phyloP scores from a whole-genome alignment of 2,888 invertebrate genomes.

The Ochropleura plecta region DNA sequence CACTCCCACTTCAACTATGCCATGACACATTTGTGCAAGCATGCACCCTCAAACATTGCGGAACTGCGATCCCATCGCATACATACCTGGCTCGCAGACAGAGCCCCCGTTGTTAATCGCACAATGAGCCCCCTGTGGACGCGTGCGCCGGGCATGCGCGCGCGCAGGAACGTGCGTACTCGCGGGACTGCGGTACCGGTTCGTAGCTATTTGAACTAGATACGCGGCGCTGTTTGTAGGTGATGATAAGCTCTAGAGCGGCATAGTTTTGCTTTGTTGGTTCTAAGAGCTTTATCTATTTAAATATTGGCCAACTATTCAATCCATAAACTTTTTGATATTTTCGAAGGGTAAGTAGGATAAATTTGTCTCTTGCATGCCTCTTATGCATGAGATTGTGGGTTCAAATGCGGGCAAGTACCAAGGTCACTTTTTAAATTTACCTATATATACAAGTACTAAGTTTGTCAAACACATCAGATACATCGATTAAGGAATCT shows the following conservation, averaged over 20 bases:
- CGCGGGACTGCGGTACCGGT: slow-evolving; percentile 59
- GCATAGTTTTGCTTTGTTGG: slow-evolving; percentile 5
- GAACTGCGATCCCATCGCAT: slow-evolving; percentile 43
- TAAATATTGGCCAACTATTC: neutral
- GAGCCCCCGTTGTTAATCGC: slow-evolving; percentile 30
- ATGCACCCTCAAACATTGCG: slow-evolving; percentile 14
- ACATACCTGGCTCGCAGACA: slow-evolving; percentile 27
- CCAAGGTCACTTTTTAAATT: too few relatives aligned
- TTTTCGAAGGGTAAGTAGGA: neutral
- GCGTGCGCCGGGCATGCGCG: slow-evolving; percentile 35
- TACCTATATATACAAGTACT: too few relatives aligned
- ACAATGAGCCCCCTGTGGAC: slow-evolving; percentile 66
- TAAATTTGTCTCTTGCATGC: too few relatives aligned
- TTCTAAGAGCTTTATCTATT: neutral
- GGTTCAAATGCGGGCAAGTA: too few relatives aligned
- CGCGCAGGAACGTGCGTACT: slow-evolving; percentile 47
- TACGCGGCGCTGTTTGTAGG: slow-evolving; percentile 52
- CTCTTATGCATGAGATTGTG: too few relatives aligned
- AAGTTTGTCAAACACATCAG: too few relatives aligned
- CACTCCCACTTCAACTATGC: neutral
- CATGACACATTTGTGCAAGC: slow-evolving; percentile 9
- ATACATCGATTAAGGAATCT: too few relatives aligned
- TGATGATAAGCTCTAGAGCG: slow-evolving; percentile 28
- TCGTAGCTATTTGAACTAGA: slow-evolving; percentile 59
- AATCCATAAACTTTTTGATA: neutral